Percentiles rank a stretch among this genome's conserved stretches.
Conservation (phyloP, 2,113 vertebrate genomes). For the Baryphthengus martii region DNA sequence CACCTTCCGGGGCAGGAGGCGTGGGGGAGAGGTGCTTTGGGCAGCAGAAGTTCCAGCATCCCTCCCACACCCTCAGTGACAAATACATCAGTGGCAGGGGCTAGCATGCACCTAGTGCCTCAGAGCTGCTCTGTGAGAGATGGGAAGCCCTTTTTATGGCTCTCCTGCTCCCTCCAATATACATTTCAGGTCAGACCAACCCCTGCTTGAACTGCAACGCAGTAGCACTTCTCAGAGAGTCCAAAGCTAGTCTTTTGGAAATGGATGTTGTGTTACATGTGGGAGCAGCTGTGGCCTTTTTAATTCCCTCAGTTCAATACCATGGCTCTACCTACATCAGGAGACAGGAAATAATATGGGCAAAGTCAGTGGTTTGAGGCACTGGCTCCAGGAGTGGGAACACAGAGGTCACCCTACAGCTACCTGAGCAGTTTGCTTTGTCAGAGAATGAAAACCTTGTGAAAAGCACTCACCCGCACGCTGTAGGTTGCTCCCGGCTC, state of each 20-base stretch:
- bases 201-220: not conserved
- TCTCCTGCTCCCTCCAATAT: not conserved
- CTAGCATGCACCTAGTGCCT: not conserved
- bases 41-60: not conserved
- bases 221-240: not conserved
- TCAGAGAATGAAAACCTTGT: not conserved
- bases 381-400: not conserved
- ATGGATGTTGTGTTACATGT: not conserved
- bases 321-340: not conserved
- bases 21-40: rapidly evolving
- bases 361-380: not conserved
- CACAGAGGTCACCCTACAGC: not conserved
- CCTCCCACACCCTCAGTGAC: not conserved
- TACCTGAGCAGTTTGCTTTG: not conserved
- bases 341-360: not conserved
- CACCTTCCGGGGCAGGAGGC: not conserved
- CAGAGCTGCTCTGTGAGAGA: not conserved
- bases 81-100: rapidly evolving
- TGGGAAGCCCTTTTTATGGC: not conserved
- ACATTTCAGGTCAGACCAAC: not conserved
- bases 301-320: not conserved
- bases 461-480: conserved; percentile 73
- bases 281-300: not conserved
- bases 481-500: conserved; percentile 67
- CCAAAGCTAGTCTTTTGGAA: not conserved